These are phyloP conservation scores for Aphyosemion australe DNA, from an alignment of 2,113 vertebrate species.

Conservation along the genomic window DNA sequence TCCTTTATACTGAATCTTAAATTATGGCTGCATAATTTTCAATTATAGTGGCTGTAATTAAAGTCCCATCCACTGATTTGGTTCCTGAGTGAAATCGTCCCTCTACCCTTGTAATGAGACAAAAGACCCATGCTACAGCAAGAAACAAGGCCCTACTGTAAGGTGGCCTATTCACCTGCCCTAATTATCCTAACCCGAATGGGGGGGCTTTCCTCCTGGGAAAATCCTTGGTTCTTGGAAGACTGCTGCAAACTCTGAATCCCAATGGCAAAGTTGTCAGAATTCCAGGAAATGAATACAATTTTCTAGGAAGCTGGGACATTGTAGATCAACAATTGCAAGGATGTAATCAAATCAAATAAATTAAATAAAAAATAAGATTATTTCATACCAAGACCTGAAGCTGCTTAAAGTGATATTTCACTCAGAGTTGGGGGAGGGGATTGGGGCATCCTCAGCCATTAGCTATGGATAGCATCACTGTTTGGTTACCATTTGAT, in stretches of 20 bases:
- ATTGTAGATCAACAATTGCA: slow-evolving; percentile 2
- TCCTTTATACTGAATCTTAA: slow-evolving; percentile 62
- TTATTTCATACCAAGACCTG: slow-evolving; percentile 31
- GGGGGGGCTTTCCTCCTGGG: slow-evolving; percentile 54
- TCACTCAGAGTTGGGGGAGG: slow-evolving; percentile 1
- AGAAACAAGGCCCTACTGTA: slow-evolving; percentile 81
- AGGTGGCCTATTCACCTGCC: slow-evolving; percentile 80
- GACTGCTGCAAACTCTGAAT: slow-evolving; percentile 56
- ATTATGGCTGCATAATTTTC: slow-evolving; percentile 73
- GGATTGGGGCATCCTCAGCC: too few species aligned
- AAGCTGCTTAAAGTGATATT: too few species aligned
- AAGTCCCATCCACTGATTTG: slow-evolving; percentile 65
- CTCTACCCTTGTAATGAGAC: slow-evolving; percentile 52
- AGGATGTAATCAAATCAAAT: slow-evolving; percentile 9
- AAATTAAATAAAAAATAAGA: slow-evolving; percentile 9
- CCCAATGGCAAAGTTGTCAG: slow-evolving; percentile 32
- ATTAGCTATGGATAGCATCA: slow-evolving; percentile 55
- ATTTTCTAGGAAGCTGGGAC: slow-evolving; percentile 3
- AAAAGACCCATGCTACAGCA: slow-evolving; percentile 63
- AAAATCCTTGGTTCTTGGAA: slow-evolving; percentile 60
- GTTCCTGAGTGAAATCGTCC: slow-evolving; percentile 73
- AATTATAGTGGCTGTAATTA: slow-evolving; percentile 74
- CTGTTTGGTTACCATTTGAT: slow-evolving; percentile 47
- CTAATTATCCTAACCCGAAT: slow-evolving; percentile 76
- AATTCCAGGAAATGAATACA: slow-evolving; percentile 10